These are phyloP conservation scores for Papilio helenus DNA, from an alignment of 1,140 invertebrate species.

Conservation along the genomic window DNA sequence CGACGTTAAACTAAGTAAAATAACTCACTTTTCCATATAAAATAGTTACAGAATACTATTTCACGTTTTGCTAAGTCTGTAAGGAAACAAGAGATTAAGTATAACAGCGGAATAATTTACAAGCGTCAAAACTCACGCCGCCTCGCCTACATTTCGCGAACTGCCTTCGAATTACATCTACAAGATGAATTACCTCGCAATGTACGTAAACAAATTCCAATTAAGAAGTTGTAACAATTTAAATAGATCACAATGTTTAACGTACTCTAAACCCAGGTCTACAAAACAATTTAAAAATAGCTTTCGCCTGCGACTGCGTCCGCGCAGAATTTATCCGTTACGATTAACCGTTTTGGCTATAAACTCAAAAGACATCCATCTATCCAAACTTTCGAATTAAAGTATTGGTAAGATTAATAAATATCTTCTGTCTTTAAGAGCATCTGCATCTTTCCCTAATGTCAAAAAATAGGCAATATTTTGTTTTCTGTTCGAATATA, in stretches of 20 bases:
- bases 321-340: too few relatives aligned
- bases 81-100: neutral
- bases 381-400: too few relatives aligned
- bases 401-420: too few relatives aligned
- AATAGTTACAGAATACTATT: neutral
- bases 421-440: too few relatives aligned
- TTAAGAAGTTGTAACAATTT: constrained; percentile 24
- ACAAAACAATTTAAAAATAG: neutral
- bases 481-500: neutral
- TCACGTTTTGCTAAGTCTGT: neutral
- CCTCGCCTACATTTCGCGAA: neutral
- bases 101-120: constrained; percentile 16
- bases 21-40: neutral
- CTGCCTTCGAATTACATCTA: constrained; percentile 20
- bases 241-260: neutral
- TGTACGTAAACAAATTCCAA: constrained; percentile 13
- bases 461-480: too few relatives aligned
- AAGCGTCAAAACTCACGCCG: constrained; percentile 21
- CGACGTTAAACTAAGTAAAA: neutral
- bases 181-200: constrained; percentile 17
- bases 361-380: too few relatives aligned
- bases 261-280: neutral
- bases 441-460: too few relatives aligned
- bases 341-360: too few relatives aligned
- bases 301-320: too few relatives aligned